Evolutionary conservation across 2,797 vertebrate species (phyloP), one percentile per base, ranked within the genome.

Genomic region (Euthynnus affinis): DNA sequence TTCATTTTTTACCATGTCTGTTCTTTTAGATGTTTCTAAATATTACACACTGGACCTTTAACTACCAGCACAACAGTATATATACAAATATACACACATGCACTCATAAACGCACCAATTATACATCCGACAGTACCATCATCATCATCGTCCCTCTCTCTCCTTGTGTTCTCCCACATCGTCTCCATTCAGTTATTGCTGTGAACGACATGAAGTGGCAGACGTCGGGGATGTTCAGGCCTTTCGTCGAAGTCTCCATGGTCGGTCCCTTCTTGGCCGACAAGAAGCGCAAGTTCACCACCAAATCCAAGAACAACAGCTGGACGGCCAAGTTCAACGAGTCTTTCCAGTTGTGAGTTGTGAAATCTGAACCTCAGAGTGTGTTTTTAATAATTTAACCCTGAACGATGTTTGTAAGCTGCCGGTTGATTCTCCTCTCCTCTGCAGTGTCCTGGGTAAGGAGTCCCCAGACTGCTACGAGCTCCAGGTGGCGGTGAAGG

Each of bases 151-250:
- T 51, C 6, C 62, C 15, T 59, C 42, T 59, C 71, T 63, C 49
- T 23, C 18, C 2, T 51, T 20, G 44, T 42, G 22, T 58, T 67
- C 4, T 6, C 40, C 23, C 46, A 6, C 57, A 0, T 66, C 46
- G 42, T 58, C 52, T 83, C 87, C 81, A 34, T 53, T 66, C 88
- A 99, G 98, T 99, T 81, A 97, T 99, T 29, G 96, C 96, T 0
- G 98, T 97, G 80, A 99, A 97, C 0, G 97, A 99, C 82, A 96
- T 99, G 93, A 99, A 97, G 94, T 99, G 98, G 98, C 98, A 98
- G 82, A 99, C 98, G 0, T 97, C 97, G 0, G 96, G 98, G 57
- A 98, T 98, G 97, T 99, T 99, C 94, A 96, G 98, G 27, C 98
- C 98, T 0, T 99, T 99, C 0, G 97, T 98, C 23, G 98, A 99